Percentiles rank a stretch among this genome's conserved stretches.
phyloP scores from a whole-genome alignment of 2,888 invertebrate genomes.

The Rambutsinella grinnellia region DNA sequence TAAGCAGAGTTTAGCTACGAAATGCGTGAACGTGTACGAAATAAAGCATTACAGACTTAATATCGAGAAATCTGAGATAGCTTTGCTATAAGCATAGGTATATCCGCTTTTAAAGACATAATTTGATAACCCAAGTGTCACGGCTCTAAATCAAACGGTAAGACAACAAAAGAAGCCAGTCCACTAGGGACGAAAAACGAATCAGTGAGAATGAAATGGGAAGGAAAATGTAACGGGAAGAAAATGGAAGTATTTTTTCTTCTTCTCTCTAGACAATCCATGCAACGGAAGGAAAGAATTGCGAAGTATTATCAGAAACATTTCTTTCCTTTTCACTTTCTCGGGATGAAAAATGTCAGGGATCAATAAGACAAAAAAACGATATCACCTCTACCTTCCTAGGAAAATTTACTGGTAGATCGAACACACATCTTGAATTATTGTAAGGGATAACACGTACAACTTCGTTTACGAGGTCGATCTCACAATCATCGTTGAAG shows the following conservation, averaged over 20 bases:
- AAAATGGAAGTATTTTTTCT: constrained; percentile 12
- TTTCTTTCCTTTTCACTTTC: neutral
- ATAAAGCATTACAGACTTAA: too few species aligned
- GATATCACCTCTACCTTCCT: neutral
- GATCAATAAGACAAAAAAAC: constrained; percentile 36
- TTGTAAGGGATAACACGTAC: neutral
- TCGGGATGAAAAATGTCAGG: constrained; percentile 17
- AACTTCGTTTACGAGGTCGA: neutral
- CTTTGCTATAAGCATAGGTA: too few species aligned
- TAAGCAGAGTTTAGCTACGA: too few species aligned
- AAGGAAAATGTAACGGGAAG: neutral
- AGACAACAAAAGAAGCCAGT: constrained; percentile 41
- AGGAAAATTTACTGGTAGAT: neutral
- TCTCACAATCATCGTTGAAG: neutral
- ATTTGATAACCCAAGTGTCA: constrained; percentile 50
- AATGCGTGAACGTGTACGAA: too few species aligned
- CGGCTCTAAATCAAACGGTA: constrained; percentile 42
- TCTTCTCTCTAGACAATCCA: neutral
- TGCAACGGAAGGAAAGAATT: neutral
- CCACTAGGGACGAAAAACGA: constrained; percentile 41
- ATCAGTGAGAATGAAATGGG: constrained; percentile 2
- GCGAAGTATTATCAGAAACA: neutral
- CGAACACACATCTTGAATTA: neutral
- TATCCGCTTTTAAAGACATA: constrained; percentile 38
- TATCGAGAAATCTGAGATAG: too few species aligned